Base-by-base conservation (phyloP, 1,140 invertebrate species). In the Drosophila sechellia region DNA sequence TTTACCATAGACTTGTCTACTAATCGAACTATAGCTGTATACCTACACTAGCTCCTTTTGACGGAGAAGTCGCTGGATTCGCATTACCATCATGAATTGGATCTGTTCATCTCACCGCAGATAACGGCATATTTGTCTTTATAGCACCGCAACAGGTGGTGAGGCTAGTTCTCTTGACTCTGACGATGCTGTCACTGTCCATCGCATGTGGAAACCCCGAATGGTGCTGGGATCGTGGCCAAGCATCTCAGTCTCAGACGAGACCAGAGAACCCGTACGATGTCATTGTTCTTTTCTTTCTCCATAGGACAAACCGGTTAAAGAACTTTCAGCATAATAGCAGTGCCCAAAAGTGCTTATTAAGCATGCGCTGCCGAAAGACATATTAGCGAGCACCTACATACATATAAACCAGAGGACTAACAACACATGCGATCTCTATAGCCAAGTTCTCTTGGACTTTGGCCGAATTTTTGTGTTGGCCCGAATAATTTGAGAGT, bases 401-500 rank as follows among this genome's bases (percentile, higher is more conserved):
- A 22, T 42, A 2, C 20, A 22, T 22, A 64, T 39, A 42, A 17
- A 45, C 11, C n/a, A 4, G 27, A 34, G 31, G 4, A 20, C 45
- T 5, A 37, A n/a, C 17, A 37, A n/a, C 17, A 20, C 40, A 57
- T 46, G 60, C 39, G n/a, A 40, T 65, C 65, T 46, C 53, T 40
- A 64, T 46, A 58, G 34, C 60, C 50, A 46, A 46, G 64, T 68
- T 54, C 64, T 46, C 17, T 69, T 72, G 83, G 83, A 86, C 83
- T 86, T 86, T 86, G 83, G 65, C 81, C 83, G 79, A 86, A 87
- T 87, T 86, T 83, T 87, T 83, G 83, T 87, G 79, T 63, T 60
- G 58, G 56, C 70, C 61, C 49, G 83, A 78, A 81, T 81, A 81
- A 81, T 79, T 46, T 42, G 56, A 70, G 52, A 25, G 12, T 46